Conservation (phyloP, 2,113 vertebrate genomes). For the Callorhinus ursinus region DNA sequence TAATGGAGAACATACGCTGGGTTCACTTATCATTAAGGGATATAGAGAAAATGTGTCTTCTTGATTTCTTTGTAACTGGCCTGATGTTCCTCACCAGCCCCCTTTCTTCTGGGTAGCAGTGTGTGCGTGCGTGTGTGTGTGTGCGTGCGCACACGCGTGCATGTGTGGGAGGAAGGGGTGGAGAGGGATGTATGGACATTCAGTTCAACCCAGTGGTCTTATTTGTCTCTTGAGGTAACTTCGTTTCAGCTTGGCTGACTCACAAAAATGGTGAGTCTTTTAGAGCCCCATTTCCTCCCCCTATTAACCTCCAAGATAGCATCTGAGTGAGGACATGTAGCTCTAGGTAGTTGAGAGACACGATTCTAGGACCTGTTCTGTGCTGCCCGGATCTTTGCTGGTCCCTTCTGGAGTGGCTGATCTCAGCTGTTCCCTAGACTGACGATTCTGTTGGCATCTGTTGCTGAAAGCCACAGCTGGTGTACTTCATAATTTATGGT, state of each 20-base stretch:
- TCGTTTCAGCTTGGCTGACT: neutral
- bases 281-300: neutral
- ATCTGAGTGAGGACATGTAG: no score
- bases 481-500: neutral
- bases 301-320: neutral
- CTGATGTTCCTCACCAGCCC: neutral
- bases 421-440: neutral
- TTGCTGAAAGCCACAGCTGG: neutral
- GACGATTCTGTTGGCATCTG: neutral
- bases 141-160: neutral
- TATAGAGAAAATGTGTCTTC: neutral
- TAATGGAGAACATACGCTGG: neutral
- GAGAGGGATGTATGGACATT: neutral
- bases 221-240: neutral
- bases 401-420: neutral
- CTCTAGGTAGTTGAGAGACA: neutral
- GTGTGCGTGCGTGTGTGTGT: neutral
- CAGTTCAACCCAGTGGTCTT: neutral
- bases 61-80: neutral
- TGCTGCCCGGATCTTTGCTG: neutral
- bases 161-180: accelerated
- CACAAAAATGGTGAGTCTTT: neutral
- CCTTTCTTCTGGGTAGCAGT: neutral
- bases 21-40: neutral
- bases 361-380: accelerated